These are phyloP conservation scores for Istiophorus platypterus DNA, from an alignment of 2,113 vertebrate species.

Conservation along the genomic window DNA sequence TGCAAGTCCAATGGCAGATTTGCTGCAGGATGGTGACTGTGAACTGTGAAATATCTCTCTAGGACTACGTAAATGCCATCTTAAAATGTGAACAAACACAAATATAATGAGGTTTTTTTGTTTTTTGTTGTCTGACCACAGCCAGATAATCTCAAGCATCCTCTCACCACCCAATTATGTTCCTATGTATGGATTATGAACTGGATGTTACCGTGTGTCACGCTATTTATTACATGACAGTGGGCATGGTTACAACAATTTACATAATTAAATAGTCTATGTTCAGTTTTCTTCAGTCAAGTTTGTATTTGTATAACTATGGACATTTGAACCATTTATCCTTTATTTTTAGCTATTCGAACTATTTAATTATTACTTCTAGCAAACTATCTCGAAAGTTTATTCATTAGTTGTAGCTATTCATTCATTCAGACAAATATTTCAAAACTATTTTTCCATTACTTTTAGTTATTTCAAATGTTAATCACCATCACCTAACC, in stretches of 20 bases:
- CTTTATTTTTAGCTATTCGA: not conserved
- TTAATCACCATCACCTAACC: not conserved
- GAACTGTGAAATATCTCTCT: slow-evolving; percentile 24
- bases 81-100: slow-evolving; percentile 14
- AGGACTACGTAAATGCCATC: not conserved
- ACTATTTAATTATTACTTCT: too few species aligned
- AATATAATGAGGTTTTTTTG: slow-evolving; percentile 19
- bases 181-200: not conserved
- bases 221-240: not conserved
- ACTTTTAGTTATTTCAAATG: not conserved
- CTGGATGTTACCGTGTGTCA: not conserved
- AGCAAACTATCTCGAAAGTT: too few species aligned
- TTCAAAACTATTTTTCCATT: too few species aligned
- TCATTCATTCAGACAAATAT: too few species aligned
- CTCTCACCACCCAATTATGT: not conserved
- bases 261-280: not conserved
- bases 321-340: too few species aligned
- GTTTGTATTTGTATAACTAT: not conserved
- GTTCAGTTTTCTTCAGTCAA: not conserved
- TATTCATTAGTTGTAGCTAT: not conserved
- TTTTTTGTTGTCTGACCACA: not conserved
- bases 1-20: slow-evolving; percentile 19
- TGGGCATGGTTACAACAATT: too few species aligned
- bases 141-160: slow-evolving; percentile 4
- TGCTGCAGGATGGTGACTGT: slow-evolving; percentile 25